Conservation (phyloP, 2,888 invertebrate species). For the Vandiemenella viatica region DNA sequence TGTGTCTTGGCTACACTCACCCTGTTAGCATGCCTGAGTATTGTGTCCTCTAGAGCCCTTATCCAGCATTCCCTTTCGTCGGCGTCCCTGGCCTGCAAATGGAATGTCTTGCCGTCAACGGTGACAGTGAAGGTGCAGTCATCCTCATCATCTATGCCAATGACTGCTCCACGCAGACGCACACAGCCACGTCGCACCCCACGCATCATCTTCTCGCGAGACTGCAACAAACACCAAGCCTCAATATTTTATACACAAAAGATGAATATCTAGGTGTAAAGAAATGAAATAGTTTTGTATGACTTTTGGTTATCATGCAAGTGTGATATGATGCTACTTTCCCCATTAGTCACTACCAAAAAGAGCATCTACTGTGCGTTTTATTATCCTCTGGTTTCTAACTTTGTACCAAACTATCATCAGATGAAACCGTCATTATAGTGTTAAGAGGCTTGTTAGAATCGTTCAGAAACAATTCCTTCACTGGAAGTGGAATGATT, state of each 20-base stretch:
- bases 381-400: too few species aligned
- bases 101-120: constrained; percentile 97
- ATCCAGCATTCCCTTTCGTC: constrained; percentile 96
- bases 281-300: too few species aligned
- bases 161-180: constrained; percentile 88
- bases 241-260: neutral
- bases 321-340: too few species aligned
- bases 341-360: too few species aligned
- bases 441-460: too few species aligned
- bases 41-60: constrained; percentile 85
- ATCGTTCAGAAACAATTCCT: too few species aligned
- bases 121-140: constrained; percentile 98
- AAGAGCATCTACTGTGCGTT: too few species aligned
- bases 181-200: constrained; percentile 95
- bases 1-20: constrained; percentile 30
- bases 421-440: too few species aligned
- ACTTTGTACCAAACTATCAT: too few species aligned
- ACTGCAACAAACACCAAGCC: constrained; percentile 49
- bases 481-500: too few species aligned
- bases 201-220: constrained; percentile 96
- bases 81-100: constrained; percentile 92
- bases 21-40: constrained; percentile 62
- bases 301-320: too few species aligned
- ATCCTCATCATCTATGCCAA: constrained; percentile 98
- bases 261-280: too few species aligned